phyloP scores from a whole-genome alignment of 2,797 vertebrate species.

The Merluccius polli region DNA sequence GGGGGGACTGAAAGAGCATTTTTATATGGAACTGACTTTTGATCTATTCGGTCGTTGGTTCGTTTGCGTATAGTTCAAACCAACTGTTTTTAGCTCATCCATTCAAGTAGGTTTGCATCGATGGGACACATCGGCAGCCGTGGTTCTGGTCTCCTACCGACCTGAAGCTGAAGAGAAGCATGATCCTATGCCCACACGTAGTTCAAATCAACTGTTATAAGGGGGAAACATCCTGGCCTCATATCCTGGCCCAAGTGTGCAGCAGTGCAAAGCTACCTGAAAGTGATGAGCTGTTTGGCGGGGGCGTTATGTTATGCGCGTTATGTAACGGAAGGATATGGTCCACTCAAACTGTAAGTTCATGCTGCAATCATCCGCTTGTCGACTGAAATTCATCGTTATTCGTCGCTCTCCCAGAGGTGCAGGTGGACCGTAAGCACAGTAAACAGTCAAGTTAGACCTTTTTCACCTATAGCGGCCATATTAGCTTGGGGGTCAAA shows the following conservation, averaged over 20 bases:
- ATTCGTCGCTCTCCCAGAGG: neutral
- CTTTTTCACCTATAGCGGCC: neutral
- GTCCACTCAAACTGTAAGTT: slow-evolving; percentile 1
- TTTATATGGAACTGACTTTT: neutral
- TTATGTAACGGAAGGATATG: neutral
- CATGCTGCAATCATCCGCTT: neutral
- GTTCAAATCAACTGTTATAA: neutral
- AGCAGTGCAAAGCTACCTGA: neutral
- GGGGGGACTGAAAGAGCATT: neutral
- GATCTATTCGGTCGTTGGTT: neutral
- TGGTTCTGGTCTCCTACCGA: too few species aligned
- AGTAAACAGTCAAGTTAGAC: neutral
- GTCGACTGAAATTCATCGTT: neutral
- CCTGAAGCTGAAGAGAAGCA: too few species aligned
- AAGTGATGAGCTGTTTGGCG: neutral
- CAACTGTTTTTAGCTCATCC: too few species aligned
- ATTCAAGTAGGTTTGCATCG: too few species aligned
- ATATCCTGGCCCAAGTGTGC: neutral
- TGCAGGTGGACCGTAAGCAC: neutral
- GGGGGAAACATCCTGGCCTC: neutral
- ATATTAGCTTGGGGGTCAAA: neutral
- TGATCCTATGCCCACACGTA: neutral
- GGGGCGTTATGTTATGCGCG: neutral
- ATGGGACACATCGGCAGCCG: too few species aligned
- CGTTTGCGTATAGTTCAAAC: neutral